Evolutionary conservation across 2,797 vertebrate genomes (phyloP).

Genomic region (Enteromius unitaeniatus): DNA sequence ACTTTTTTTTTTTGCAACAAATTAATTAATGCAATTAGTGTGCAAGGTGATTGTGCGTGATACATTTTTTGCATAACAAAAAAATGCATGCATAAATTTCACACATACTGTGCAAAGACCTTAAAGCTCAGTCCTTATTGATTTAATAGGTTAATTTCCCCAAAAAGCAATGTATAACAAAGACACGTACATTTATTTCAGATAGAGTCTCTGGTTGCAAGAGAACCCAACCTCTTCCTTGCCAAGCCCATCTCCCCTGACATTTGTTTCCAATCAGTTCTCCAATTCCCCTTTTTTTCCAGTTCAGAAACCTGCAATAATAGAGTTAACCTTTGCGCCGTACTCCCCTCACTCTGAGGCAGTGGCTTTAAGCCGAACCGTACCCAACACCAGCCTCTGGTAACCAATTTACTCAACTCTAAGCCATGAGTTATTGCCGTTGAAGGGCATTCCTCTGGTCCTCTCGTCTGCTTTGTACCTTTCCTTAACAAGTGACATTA

Average conservation of each 20-base stretch:
- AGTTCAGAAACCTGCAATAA: slow-evolving; percentile 76
- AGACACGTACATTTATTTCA: slow-evolving; percentile 9
- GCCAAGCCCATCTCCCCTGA: slow-evolving; percentile 72
- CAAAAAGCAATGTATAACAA: slow-evolving; percentile 34
- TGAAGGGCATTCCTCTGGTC: slow-evolving; percentile 62
- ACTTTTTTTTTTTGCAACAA: too few species aligned
- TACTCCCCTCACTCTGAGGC: slow-evolving; percentile 50
- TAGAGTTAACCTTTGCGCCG: slow-evolving; percentile 75
- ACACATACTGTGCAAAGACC: too few species aligned
- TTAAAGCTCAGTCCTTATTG: not conserved
- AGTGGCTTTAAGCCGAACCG: slow-evolving; percentile 47
- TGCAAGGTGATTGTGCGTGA: too few species aligned
- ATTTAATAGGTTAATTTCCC: slow-evolving; percentile 4
- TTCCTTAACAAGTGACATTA: slow-evolving; percentile 48
- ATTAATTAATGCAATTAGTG: too few species aligned
- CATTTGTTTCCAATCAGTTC: slow-evolving; percentile 82
- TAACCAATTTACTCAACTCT: slow-evolving; percentile 59
- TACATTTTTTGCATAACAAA: too few species aligned
- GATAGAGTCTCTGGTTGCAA: slow-evolving; percentile 43
- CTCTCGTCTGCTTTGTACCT: slow-evolving; percentile 62
- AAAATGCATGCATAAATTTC: too few species aligned
- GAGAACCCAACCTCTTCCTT: slow-evolving; percentile 52
- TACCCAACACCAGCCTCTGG: slow-evolving; percentile 47
- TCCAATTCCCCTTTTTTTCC: slow-evolving; percentile 72
- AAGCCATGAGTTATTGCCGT: slow-evolving; percentile 63